Conservation (phyloP, 2,888 invertebrate species). For the Enchytraeus crypticus region DNA sequence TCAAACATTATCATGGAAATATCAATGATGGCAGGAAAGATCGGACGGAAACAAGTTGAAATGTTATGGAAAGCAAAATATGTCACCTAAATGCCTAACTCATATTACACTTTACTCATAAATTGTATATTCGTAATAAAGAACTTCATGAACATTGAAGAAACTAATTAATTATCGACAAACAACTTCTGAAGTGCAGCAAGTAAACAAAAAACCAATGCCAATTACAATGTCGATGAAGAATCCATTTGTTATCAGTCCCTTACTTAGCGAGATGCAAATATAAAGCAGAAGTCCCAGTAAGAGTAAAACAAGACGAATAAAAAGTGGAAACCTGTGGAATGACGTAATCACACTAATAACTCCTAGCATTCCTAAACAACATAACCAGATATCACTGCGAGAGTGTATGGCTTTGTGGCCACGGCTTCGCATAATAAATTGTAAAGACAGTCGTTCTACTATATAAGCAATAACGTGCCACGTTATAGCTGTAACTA, state of each 20-base stretch:
- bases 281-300: constrained; percentile 14
- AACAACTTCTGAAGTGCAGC: background rate
- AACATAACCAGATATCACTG: constrained; percentile 18
- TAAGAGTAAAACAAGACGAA: constrained; percentile 9
- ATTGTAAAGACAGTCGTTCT: constrained; percentile 11
- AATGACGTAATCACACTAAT: background rate
- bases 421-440: constrained; percentile 7
- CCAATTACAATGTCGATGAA: constrained; percentile 22
- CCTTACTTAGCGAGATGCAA: constrained; percentile 5
- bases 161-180: no score
- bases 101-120: no score
- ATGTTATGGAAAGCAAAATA: no score
- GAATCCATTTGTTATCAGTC: constrained; percentile 16
- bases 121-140: no score
- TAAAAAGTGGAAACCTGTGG: background rate
- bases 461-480: constrained; percentile 15
- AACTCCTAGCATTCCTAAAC: constrained; percentile 8
- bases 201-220: constrained; percentile 7
- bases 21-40: no score
- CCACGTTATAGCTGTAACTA: constrained; percentile 11
- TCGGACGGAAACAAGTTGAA: no score
- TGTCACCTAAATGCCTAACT: no score
- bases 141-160: no score
- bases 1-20: no score
- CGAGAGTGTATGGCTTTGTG: background rate